Percentiles rank a stretch among this genome's conserved stretches.
Evolutionary conservation across 2,113 vertebrate genomes (phyloP).

Genomic region (Holacanthus passer): DNA sequence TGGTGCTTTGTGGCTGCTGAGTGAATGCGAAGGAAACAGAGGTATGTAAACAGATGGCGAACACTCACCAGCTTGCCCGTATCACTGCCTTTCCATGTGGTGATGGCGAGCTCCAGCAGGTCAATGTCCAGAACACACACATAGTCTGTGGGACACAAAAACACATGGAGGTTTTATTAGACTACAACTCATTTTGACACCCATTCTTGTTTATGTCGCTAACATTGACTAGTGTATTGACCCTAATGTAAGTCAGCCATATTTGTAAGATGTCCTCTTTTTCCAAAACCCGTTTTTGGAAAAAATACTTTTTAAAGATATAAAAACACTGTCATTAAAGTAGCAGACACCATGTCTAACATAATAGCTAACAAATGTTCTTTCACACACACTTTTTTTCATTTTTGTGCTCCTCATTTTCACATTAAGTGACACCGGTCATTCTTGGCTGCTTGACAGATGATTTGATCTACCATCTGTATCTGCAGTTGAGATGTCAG

Average conservation of each 20-base stretch:
- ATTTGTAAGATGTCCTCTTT: not conserved
- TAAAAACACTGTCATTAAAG: not conserved
- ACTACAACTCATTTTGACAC: too few species aligned
- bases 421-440: too few species aligned
- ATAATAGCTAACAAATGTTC: too few species aligned
- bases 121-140: slow-evolving; percentile 93
- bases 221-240: not conserved
- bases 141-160: slow-evolving; percentile 84
- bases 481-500: too few species aligned
- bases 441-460: too few species aligned
- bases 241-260: not conserved
- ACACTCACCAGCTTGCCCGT: slow-evolving; percentile 87
- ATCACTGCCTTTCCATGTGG: slow-evolving; percentile 91
- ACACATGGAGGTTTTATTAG: not conserved
- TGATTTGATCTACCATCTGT: too few species aligned
- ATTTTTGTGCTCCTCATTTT: too few species aligned
- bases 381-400: too few species aligned
- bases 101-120: slow-evolving; percentile 92
- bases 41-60: slow-evolving; percentile 2
- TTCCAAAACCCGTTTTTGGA: not conserved
- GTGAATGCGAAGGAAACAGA: slow-evolving; percentile 12
- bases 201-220: too few species aligned
- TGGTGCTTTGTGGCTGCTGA: not conserved
- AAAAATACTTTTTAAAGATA: not conserved
- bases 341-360: not conserved